Evolutionary conservation across 1,140 invertebrate species (phyloP), one percentile per base, ranked within the genome.

Genomic region (Hydropsyche tenuis): DNA sequence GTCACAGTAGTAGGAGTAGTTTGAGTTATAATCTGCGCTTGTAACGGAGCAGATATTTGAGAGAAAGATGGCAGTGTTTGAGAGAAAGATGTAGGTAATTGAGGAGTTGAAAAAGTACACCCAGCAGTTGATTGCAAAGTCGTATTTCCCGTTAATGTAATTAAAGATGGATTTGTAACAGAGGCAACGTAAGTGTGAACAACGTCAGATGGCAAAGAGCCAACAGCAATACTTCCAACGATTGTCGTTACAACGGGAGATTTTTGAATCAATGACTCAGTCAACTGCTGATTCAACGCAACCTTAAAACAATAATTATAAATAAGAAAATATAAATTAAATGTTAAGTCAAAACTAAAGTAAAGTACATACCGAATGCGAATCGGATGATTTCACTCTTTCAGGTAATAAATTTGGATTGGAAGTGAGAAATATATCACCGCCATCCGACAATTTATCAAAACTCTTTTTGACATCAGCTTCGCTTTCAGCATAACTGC

Each of bases 391-490:
- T 1, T 68, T n/a, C 23, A 68, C n/a, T 46, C 68, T 51, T 18
- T 46, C 48, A 14, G 23, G n/a, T 22, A 69, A 16, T 12, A 69
- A 30, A 18, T 22, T 25, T 20, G 71, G 43, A 69, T 62, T 62
- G 30, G 64, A 62, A 0, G 68, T 51, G 62, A 45, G 68, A 71
- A 42, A 76, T 48, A 51, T 73, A 64, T 45, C 72, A 4, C 48
- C 72, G 3, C 76, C 76, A 68, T 77, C 76, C 12, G 85, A 84
- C 51, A 86, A 73, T 74, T 84, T 85, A 72, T 86, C 84, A 66
- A 86, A 85, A 22, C 84, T 84, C 77, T 86, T 86, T 53, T 84
- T 82, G 1, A 84, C 84, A 74, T 86, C 85, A 4, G 85, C 82
- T 64, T 86, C 85, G 78, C 84, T 85, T 60, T 86, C 85, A 45